These are phyloP conservation scores for Eupithecia subumbrata DNA, from an alignment of 2,888 invertebrate species.

Conservation along the genomic window DNA sequence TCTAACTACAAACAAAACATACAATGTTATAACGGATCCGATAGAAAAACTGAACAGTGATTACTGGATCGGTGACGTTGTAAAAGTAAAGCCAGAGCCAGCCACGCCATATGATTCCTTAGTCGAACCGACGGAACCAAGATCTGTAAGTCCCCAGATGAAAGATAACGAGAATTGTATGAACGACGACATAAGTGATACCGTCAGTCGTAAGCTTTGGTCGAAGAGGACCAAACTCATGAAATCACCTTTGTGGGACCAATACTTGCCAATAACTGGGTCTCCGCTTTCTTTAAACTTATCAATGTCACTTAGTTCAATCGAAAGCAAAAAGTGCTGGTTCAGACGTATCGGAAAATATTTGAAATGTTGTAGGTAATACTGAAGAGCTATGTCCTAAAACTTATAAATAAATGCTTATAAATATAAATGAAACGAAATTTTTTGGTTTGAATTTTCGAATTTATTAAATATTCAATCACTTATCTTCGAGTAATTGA, in stretches of 20 bases:
- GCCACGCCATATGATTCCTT: not conserved
- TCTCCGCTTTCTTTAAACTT: constrained; percentile 58
- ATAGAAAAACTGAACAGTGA: constrained; percentile 52
- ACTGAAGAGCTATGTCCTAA: not conserved
- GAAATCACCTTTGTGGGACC: constrained; percentile 59
- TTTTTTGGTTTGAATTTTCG: constrained; percentile 65
- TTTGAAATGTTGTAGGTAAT: constrained; percentile 67
- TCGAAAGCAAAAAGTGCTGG: constrained; percentile 57
- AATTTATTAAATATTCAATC: constrained; percentile 84
- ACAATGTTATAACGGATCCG: constrained; percentile 50
- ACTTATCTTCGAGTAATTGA: constrained; percentile 80
- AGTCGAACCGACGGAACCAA: not conserved
- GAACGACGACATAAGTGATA: constrained; percentile 27
- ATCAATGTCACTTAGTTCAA: constrained; percentile 52
- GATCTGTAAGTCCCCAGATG: not conserved
- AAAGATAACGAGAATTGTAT: constrained; percentile 10
- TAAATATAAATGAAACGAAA: constrained; percentile 62
- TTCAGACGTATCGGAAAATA: constrained; percentile 57
- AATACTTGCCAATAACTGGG: constrained; percentile 55
- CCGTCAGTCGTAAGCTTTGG: constrained; percentile 50
- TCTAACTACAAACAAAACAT: constrained; percentile 27
- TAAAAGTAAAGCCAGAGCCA: not conserved
- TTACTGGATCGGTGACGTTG: constrained; percentile 53
- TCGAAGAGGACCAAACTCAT: constrained; percentile 55
- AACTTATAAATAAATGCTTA: constrained; percentile 9